A percentile compares a stretch with the other conserved stretches of the same genome.
Evolutionary conservation across 2,888 invertebrate species (phyloP).

Genomic region (Agonopterix alstromeriana): DNA sequence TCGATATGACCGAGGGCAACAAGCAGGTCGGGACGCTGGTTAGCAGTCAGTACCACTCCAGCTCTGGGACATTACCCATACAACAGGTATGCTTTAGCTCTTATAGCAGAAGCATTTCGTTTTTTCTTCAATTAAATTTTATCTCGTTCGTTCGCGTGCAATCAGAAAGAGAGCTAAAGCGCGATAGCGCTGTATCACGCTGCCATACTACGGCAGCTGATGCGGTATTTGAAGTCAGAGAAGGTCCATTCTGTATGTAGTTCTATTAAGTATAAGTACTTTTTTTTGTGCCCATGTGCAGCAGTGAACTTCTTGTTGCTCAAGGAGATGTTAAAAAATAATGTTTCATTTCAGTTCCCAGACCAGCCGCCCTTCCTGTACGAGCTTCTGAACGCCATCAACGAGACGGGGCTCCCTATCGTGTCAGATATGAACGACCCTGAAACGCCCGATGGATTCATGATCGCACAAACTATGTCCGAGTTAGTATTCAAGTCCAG

Average conservation of each 20-base stretch:
- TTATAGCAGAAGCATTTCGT: no score
- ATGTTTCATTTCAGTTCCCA: conserved; percentile 44
- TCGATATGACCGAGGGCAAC: conserved; percentile 80
- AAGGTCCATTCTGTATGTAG: no score
- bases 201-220: no score
- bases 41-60: conserved; percentile 69
- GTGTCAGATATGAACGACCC: conserved; percentile 78
- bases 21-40: conserved; percentile 73
- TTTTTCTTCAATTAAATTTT: no score
- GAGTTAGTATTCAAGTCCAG: conserved; percentile 43
- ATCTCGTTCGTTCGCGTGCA: no score
- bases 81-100: conserved; percentile 39
- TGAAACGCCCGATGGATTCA: conserved; percentile 76
- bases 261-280: no score
- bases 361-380: conserved; percentile 72
- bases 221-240: no score
- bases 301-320: no score
- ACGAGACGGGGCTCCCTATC: conserved; percentile 71
- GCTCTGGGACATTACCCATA: conserved; percentile 74
- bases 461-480: conserved; percentile 77
- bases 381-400: conserved; percentile 73
- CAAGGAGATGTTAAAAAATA: no score
- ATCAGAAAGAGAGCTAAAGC: no score
- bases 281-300: no score
- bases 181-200: no score